phyloP scores from a whole-genome alignment of 2,888 invertebrate genomes.

The Acronicta aceris region DNA sequence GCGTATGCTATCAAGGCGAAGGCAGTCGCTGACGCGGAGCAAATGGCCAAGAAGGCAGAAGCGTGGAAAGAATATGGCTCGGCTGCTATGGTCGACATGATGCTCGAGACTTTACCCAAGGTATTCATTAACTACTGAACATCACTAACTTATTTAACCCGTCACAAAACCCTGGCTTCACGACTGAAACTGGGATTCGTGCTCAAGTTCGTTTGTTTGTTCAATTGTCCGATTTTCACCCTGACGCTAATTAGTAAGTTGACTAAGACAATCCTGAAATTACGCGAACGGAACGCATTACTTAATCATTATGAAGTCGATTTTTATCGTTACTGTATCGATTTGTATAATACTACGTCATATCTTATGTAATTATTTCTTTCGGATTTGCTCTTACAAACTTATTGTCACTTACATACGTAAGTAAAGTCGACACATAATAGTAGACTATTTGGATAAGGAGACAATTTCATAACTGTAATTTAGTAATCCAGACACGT shows the following conservation, averaged over 20 bases:
- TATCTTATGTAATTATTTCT: not conserved
- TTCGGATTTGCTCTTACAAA: not conserved
- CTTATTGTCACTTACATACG: not conserved
- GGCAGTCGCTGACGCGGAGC: conserved; percentile 98
- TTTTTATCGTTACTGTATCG: conserved; percentile 7
- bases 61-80: conserved; percentile 99
- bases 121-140: conserved; percentile 81
- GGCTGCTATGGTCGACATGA: conserved; percentile 98
- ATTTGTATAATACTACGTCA: not conserved
- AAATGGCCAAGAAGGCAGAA: conserved; percentile 99
- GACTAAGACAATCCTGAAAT: no score
- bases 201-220: no score
- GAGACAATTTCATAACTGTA: no score
- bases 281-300: not conserved
- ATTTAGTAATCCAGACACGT: no score
- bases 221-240: no score
- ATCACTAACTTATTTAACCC: no score
- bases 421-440: no score
- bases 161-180: not conserved
- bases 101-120: conserved; percentile 98
- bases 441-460: not conserved
- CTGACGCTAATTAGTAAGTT: no score
- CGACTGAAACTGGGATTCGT: no score
- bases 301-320: not conserved
- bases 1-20: conserved; percentile 98